Percentiles rank a stretch among this genome's conserved stretches.
These are phyloP conservation scores for Danaus plexippus DNA, from an alignment of 1,140 invertebrate species.

Conservation along the genomic window DNA sequence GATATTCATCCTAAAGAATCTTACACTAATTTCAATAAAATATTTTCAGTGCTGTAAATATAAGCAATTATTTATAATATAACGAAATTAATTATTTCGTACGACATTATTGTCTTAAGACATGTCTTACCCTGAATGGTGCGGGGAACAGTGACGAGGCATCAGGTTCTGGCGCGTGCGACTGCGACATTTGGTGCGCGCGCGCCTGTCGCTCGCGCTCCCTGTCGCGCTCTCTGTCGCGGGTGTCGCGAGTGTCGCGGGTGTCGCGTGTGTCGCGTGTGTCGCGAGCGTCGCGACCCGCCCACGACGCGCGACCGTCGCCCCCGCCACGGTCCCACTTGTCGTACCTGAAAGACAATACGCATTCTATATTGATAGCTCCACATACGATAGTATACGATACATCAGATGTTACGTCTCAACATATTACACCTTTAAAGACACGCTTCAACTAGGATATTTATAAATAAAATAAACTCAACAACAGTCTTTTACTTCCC, in stretches of 20 bases:
- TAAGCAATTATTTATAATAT: constrained; percentile 6
- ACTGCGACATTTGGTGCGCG: constrained; percentile 61
- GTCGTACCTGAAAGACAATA: constrained; percentile 47
- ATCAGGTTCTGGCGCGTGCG: constrained; percentile 61
- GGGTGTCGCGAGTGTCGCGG: constrained; percentile 34
- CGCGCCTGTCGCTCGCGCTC: constrained; percentile 57
- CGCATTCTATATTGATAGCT: no score
- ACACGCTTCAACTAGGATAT: no score
- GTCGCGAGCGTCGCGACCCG: constrained; percentile 29
- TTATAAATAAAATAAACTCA: no score
- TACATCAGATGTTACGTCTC: no score
- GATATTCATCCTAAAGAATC: no score
- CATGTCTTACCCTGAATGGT: constrained; percentile 42
- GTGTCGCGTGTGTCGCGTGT: constrained; percentile 30
- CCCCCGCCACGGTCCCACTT: constrained; percentile 58
- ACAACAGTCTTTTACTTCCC: no score
- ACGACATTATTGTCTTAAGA: no score
- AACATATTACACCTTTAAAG: no score
- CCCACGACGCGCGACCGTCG: constrained; percentile 38
- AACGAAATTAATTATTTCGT: no score
- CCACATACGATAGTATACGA: no score
- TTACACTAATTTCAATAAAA: no score
- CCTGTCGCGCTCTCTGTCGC: constrained; percentile 46
- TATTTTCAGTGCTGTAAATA: no score
- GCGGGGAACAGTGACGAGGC: constrained; percentile 61